Evolutionary conservation across 1,140 invertebrate species (phyloP).

Genomic region (Drosophila nigromelanica): DNA sequence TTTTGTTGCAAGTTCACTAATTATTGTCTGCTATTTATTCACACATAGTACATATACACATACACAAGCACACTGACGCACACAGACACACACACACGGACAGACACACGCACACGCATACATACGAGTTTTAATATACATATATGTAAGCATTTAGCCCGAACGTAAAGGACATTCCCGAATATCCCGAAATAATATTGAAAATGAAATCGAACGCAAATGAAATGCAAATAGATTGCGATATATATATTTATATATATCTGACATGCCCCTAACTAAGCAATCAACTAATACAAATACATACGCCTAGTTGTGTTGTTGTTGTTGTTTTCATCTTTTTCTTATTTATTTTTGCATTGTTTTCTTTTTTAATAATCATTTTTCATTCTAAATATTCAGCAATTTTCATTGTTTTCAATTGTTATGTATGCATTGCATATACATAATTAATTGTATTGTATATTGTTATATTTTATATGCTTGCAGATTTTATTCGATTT

Average conservation of each 20-base stretch:
- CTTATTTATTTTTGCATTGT: slow-evolving; percentile 1
- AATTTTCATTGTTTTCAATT: slow-evolving; percentile 58
- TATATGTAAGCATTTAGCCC: neutral
- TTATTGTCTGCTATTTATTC: slow-evolving; percentile 83
- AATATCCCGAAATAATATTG: slow-evolving; percentile 6
- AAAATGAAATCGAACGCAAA: slow-evolving; percentile 5
- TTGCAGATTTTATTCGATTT: slow-evolving; percentile 49
- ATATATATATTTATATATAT: neutral
- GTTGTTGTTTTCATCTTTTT: slow-evolving; percentile 9
- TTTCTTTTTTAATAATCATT: slow-evolving; percentile 10
- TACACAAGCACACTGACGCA: slow-evolving; percentile 52
- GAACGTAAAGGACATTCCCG: slow-evolving; percentile 8
- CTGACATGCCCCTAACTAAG: slow-evolving; percentile 21
- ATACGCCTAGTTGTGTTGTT: slow-evolving; percentile 12
- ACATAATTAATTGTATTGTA: slow-evolving; percentile 33
- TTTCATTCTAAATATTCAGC: slow-evolving; percentile 70
- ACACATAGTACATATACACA: slow-evolving; percentile 64
- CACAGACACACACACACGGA: slow-evolving; percentile 13
- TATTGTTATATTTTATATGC: slow-evolving; percentile 32
- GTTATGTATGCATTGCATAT: slow-evolving; percentile 37
- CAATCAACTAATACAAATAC: slow-evolving; percentile 9
- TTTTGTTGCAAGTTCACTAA: slow-evolving; percentile 61
- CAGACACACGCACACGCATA: slow-evolving; percentile 1
- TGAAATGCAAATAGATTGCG: slow-evolving; percentile 2
- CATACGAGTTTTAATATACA: neutral